These are phyloP conservation scores for Cephalopterus ornatus DNA, from an alignment of 2,113 vertebrate genomes.

Conservation along the genomic window DNA sequence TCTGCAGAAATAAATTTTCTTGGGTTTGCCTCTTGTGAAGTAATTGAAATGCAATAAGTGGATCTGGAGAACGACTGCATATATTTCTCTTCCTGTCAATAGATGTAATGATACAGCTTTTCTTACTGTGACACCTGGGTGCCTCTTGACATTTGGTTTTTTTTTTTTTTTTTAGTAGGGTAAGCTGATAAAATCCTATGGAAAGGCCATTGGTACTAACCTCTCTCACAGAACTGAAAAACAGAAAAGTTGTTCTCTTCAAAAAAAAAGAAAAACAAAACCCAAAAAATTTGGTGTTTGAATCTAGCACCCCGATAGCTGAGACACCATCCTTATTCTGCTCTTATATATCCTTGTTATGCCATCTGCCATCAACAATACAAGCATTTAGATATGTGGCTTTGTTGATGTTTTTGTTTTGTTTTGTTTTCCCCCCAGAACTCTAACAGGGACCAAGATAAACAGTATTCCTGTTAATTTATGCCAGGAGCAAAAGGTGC, in stretches of 20 bases:
- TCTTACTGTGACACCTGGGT: not conserved
- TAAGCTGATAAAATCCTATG: not conserved
- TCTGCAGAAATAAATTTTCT: not conserved
- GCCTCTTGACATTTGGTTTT: not conserved
- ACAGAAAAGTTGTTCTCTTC: not conserved
- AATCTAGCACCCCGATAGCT: not conserved
- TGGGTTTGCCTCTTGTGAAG: not conserved
- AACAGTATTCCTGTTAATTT: slow-evolving; percentile 81
- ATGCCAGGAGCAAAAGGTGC: slow-evolving; percentile 89
- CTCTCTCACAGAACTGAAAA: not conserved
- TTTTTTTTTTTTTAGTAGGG: not conserved
- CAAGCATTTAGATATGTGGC: not conserved
- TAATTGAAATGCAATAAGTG: not conserved
- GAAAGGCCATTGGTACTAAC: not conserved
- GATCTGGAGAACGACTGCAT: not conserved
- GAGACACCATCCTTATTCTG: not conserved
- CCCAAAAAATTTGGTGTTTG: not conserved
- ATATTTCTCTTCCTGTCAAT: not conserved
- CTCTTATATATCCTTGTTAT: not conserved
- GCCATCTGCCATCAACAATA: not conserved
- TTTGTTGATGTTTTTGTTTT: not conserved
- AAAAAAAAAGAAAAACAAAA: not conserved
- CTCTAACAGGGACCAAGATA: slow-evolving; percentile 94
- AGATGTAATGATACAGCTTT: not conserved
- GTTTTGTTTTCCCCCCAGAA: slow-evolving; percentile 71